phyloP scores from a whole-genome alignment of 2,797 vertebrate genomes.

The Danio jaintianensis region DNA sequence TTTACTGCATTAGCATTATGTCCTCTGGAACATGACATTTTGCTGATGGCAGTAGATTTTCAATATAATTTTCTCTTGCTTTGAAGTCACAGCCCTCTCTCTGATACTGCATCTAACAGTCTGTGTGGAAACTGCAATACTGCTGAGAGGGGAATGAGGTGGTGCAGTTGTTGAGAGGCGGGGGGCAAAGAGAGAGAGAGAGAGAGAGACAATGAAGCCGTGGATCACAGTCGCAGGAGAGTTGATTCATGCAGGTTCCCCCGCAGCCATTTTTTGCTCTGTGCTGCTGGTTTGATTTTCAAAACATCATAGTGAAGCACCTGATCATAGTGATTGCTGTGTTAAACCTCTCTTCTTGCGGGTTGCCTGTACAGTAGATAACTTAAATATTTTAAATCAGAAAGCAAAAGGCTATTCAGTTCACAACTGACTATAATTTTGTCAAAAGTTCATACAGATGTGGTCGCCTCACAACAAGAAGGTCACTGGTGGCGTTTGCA shows the following conservation, averaged over 20 bases:
- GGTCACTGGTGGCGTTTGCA: no score
- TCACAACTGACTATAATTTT: background rate
- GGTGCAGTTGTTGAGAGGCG: slow-evolving; percentile 14
- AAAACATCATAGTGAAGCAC: slow-evolving; percentile 5
- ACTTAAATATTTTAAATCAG: background rate
- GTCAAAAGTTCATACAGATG: no score
- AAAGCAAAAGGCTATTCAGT: background rate
- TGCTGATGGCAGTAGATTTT: slow-evolving; percentile 9
- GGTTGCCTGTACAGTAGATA: background rate
- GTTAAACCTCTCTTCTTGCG: background rate
- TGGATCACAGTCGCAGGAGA: slow-evolving; percentile 31
- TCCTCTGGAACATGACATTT: background rate
- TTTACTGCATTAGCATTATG: slow-evolving; percentile 3
- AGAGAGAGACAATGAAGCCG: slow-evolving; percentile 8
- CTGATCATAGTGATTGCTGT: background rate
- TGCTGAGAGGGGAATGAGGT: slow-evolving; percentile 32
- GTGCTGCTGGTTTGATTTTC: slow-evolving; percentile 19
- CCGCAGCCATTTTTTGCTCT: slow-evolving; percentile 25
- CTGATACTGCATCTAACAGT: slow-evolving; percentile 5
- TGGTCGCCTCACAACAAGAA: no score
- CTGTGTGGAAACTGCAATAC: slow-evolving; percentile 28
- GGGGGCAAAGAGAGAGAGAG: slow-evolving; percentile 14
- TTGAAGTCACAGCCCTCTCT: slow-evolving; percentile 32
- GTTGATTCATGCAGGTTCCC: slow-evolving; percentile 23
- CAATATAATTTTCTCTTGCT: background rate